Base-by-base conservation (phyloP, 1,140 invertebrate species). In the Triops longicaudatus region DNA sequence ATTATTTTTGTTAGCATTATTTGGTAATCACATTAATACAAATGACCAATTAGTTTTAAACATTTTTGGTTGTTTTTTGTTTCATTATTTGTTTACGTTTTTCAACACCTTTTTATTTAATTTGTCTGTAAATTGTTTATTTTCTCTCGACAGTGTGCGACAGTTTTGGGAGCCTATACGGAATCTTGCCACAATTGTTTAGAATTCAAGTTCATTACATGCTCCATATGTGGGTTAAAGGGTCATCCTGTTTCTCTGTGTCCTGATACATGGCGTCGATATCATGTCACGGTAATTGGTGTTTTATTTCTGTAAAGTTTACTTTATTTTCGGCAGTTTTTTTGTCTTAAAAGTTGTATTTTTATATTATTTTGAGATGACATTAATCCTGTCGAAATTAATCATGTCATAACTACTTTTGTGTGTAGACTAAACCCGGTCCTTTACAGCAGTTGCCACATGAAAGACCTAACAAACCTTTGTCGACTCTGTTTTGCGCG, bases 221-320 rank as follows among this genome's bases (percentile, higher is more conserved):
- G 74, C 74, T 31, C 74, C 17, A 28, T 75, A 17, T 75, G 74
- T 28, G 44, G 37, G 1, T 44, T 43, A 27, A 75, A 75, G 37
- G 74, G 74, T 12, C 74, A 75, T 44, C 74, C 37, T 44, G 6
- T 27, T n/a, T 27, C 37, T 26, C 28, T 75, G 14, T 75, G 74
- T n/a, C 74, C 74, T 17, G 74, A 75, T 44, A 27, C 44, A 11
- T 75, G 74, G 74, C 74, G 74, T 43, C 27, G 74, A 4, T 75
- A 75, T 31, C 74, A 75, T 44, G 12, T 75, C 17, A 75, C 74
- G 74, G 44, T 42, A 31, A 41, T 63, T 63, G n/a, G n/a, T n/a
- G n/a, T n/a, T n/a, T n/a, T n/a, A n/a, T n/a, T n/a, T n/a, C n/a
- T n/a, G n/a, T n/a, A 37, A 37, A 2, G 2, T 37, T 4, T 4